Evolutionary conservation across 2,888 invertebrate genomes (phyloP), one percentile per base, ranked within the genome.

Genomic region (Meta bourneti): DNA sequence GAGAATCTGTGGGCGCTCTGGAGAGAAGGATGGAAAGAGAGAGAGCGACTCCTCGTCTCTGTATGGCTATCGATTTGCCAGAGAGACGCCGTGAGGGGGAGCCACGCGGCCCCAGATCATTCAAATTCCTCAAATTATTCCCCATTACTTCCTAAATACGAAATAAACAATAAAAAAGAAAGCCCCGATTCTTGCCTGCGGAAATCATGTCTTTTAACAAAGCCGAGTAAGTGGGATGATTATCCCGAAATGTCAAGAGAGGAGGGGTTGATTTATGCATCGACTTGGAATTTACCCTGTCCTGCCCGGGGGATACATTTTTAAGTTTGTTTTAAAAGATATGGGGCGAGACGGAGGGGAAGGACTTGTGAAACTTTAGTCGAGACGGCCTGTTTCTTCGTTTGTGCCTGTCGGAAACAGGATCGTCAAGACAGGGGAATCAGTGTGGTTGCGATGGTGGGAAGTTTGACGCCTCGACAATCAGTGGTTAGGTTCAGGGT

Each of bases 61-160:
- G 16, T 11, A 34, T 19, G 34, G 19, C 86, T 49, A 86, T 86
- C 86, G 86, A 86, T 86, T 83, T 71, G 69, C 49, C 77, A 71
- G n/a, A 79, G 78, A 79, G 71, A 49, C 78, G 86, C 86, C 86
- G 86, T 51, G 70, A 78, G 86, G 70, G 86, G 86, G 86, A 86
- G 86, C 86, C 86, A 86, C 86, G 48, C 78, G 48, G 19, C 16
- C 54, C 69, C 86, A 20, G 78, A 77, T 83, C 83, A 70, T 74
- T 69, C 86, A 51, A 70, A 86, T 52, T 75, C 75, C 49, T 13
- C 7, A 84, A 84, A 84, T 75, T 84, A 75, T 84, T 84, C 84
- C 54, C 51, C 51, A 83, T 74, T 83, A 83, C 83, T 74, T 72
- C 13, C 51, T 49, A 34, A 81, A 81, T 19, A 81, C n/a, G 70